Conservation (phyloP, 2,888 invertebrate genomes). For the Metacarcinus magister region DNA sequence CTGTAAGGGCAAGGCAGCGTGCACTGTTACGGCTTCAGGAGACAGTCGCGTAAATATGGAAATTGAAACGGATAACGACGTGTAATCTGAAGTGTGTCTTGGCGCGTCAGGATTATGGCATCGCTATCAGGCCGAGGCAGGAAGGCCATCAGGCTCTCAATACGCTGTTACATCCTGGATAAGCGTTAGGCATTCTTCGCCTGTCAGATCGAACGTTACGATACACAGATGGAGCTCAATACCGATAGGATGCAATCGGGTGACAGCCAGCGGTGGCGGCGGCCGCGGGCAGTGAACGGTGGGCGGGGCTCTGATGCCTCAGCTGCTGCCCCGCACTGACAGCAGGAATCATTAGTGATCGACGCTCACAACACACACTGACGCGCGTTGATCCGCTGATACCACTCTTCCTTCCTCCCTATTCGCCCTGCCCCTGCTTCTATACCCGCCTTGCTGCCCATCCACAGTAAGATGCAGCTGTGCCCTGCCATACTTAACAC, state of each 20-base stretch:
- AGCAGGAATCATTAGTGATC: not conserved
- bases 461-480: not conserved
- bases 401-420: not conserved
- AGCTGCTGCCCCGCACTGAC: not conserved
- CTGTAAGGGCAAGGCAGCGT: not conserved
- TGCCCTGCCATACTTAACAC: not conserved
- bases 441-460: not conserved
- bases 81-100: constrained; percentile 3
- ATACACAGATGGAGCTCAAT: constrained; percentile 5
- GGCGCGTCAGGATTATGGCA: not conserved
- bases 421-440: not conserved
- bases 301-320: not conserved
- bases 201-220: constrained; percentile 38
- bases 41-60: constrained; percentile 36
- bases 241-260: not conserved
- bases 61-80: not conserved
- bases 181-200: constrained; percentile 38
- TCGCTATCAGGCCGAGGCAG: not conserved
- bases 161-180: constrained; percentile 17
- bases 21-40: not conserved
- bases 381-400: not conserved
- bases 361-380: not conserved
- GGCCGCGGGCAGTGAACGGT: not conserved
- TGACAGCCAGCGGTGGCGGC: not conserved
- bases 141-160: not conserved